Evolutionary conservation across 2,888 invertebrate species (phyloP), one percentile per base, ranked within the genome.

Genomic region (Ommatoiulus sabulosus): DNA sequence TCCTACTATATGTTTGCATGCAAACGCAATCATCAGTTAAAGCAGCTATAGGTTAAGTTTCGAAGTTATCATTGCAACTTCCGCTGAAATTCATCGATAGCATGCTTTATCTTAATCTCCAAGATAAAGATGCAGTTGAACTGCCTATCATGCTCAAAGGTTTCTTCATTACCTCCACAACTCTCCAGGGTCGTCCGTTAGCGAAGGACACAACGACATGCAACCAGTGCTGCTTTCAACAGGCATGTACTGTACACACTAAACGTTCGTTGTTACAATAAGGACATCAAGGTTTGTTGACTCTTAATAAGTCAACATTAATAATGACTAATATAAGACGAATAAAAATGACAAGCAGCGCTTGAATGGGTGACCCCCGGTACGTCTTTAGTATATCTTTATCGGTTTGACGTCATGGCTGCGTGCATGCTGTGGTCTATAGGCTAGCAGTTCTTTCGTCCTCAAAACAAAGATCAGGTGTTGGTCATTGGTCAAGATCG

Each of bases 401-500:
- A 35, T 35, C 35, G 35, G 35, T 8, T 52, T 52, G 52, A 52
- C 52, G 52, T 52, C 52, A 52, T 52, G 4, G 8, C 17, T 52
- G 12, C 52, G 12, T 4, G 52, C 52, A 52, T 4, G 52, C 15
- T 52, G 4, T 52, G 17, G 15, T 52, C 52, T 52, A 52, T 17
- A 52, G 8, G 12, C 52, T 17, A 52, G 52, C 57, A 57, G 20
- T 63, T 10, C 63, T 24, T 24, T 24, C 24, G 72, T 80, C 24
- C 80, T 24, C 80, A 24, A 80, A 35, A 35, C 80, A 80, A 80
- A 80, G 80, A 80, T 80, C 80, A 80, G 80, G 80, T 80, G 80
- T 80, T 80, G 80, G 80, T 80, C 80, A 80, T 80, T 80, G 80
- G 80, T 80, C 80, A 80, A 80, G 80, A 80, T 80, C 80, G 35